Base-by-base conservation (phyloP, 1,140 invertebrate species). In the Monochamus saltuarius region DNA sequence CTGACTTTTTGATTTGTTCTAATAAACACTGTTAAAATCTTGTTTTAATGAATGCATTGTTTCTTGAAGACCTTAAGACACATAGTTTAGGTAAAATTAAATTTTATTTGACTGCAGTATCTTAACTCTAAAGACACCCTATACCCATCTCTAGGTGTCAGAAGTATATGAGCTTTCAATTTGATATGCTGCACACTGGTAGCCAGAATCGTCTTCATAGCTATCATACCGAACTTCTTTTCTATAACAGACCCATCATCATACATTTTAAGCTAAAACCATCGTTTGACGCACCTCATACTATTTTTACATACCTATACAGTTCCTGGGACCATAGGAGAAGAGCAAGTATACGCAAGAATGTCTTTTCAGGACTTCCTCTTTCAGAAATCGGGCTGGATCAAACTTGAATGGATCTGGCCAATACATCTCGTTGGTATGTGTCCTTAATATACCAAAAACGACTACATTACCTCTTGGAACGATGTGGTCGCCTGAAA, bases 301-400 rank as follows among this genome's bases (percentile, higher is more conserved):
- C 2, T 40, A 40, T 16, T 40, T 4, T 40, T 16, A 40, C 14
- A 40, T 16, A 40, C 87, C 87, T 37, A 89, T 85, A 64, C 88
- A 89, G 67, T 87, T 88, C 42, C 87, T 76, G 0, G 82, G 81
- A n/a, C 87, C 87, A 10, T 82, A 86, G 59, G 84, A 86, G 62
- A 89, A 90, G 1, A 86, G 85, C 13, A 87, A 74, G 67, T 80
- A 88, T 13, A 77, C 76, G 63, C 77, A 81, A 0, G 79, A 70
- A 59, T 83, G 74, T 57, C 77, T 68, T 43, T 81, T 72, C 1
- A 71, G 65, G 14, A 72, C 72, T 56, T 81, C 74, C 62, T 82
- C 80, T 0, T 84, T 81, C 13, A 84, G 67, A 73, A 89, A 90
- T 57, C 86, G 73, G 54, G 89, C 86, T 0, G 88, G 88, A 71